phyloP scores from a whole-genome alignment of 37 sponge, comb jelly and placozoan genomes.

The Theonella swinhoei region DNA sequence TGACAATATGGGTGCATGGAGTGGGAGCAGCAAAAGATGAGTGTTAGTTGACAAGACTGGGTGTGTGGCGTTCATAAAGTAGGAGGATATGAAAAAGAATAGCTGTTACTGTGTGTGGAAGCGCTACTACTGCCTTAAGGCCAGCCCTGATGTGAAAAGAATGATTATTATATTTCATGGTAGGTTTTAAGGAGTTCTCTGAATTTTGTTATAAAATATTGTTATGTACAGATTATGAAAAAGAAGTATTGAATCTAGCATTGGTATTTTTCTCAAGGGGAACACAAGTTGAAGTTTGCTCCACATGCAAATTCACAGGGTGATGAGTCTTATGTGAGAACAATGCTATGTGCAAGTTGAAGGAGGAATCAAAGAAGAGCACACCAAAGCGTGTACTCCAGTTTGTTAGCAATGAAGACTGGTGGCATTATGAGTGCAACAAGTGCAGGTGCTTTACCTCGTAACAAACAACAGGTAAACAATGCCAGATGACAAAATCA shows the following conservation, averaged over 20 bases:
- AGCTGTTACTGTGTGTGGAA: no score
- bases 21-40: conserved; percentile 11
- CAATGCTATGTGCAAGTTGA: conserved; percentile 19
- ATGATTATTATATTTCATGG: no score
- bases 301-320: conserved; percentile 26
- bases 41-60: conserved; percentile 12
- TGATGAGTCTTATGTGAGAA: conserved; percentile 21
- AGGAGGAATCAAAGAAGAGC: not conserved
- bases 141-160: no score
- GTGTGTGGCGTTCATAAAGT: no score
- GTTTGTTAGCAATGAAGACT: no score
- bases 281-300: conserved; percentile 7
- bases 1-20: conserved; percentile 51
- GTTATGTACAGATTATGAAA: not conserved
- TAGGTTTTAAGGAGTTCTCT: no score
- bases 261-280: conserved; percentile 1
- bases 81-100: no score
- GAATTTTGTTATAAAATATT: no score
- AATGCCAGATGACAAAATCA: not conserved
- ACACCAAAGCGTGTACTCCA: conserved; percentile 1
- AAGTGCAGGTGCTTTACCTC: conserved; percentile 32
- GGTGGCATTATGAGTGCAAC: conserved; percentile 18
- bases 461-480: conserved; percentile 10
- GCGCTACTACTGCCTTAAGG: no score
- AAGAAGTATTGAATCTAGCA: not conserved